Evolutionary conservation across 1,140 invertebrate species (phyloP).

Genomic region (Bombus pascuorum): DNA sequence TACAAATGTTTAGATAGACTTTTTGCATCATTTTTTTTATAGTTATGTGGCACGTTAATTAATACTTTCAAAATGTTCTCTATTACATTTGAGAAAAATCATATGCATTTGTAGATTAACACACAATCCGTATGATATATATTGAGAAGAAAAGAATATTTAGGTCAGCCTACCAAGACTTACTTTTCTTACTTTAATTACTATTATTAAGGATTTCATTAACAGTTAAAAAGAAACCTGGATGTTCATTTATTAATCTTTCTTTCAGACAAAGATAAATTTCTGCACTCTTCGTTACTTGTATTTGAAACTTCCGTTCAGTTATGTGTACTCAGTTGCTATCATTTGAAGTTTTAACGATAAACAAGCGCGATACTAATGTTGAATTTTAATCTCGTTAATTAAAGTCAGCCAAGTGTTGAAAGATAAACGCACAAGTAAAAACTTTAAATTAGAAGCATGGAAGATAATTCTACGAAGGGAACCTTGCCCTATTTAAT

Average conservation of each 20-base stretch:
- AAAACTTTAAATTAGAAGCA: not conserved
- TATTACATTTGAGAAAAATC: too few species aligned
- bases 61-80: too few species aligned
- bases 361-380: constrained; percentile 18
- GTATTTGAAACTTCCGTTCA: not conserved
- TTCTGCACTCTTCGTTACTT: not conserved
- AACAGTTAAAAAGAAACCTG: not conserved
- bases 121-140: too few species aligned
- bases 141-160: too few species aligned
- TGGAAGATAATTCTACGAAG: not conserved
- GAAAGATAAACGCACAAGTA: constrained; percentile 8
- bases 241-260: not conserved
- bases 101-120: too few species aligned
- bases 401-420: not conserved
- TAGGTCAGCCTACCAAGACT: too few species aligned
- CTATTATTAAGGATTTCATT: too few species aligned
- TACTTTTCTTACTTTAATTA: too few species aligned
- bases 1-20: too few species aligned
- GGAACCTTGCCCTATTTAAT: not conserved
- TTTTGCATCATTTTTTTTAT: too few species aligned
- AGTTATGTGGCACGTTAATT: too few species aligned
- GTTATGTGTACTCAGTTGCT: not conserved
- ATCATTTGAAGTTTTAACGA: not conserved
- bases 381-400: constrained; percentile 7
- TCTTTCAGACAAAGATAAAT: not conserved